These are phyloP conservation scores for Anableps anableps DNA, from an alignment of 2,797 vertebrate genomes.

Conservation along the genomic window DNA sequence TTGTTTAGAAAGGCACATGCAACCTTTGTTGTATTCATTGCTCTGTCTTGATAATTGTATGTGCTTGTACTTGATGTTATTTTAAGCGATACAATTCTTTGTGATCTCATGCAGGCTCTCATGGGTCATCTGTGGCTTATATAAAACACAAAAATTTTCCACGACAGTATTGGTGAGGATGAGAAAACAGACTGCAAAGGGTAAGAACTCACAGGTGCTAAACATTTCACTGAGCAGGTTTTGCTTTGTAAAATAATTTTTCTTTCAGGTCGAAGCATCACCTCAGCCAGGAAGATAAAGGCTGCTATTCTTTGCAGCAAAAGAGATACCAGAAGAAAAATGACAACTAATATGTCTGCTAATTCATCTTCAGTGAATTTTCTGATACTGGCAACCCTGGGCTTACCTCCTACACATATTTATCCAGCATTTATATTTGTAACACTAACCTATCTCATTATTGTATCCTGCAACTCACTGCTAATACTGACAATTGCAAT, in stretches of 20 bases:
- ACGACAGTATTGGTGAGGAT: neutral
- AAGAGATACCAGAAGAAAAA: neutral
- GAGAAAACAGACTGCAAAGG: neutral
- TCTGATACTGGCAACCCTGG: constrained; percentile 52
- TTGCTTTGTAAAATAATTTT: neutral
- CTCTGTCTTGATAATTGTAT: neutral
- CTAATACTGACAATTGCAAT: constrained; percentile 59
- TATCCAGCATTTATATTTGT: constrained; percentile 69
- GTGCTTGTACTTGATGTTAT: neutral
- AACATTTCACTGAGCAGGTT: neutral
- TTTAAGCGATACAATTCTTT: neutral
- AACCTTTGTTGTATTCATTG: neutral
- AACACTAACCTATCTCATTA: constrained; percentile 58
- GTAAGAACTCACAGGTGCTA: constrained; percentile 6
- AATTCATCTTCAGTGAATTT: constrained; percentile 35
- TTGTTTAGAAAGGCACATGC: neutral
- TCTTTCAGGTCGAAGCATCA: constrained; percentile 7
- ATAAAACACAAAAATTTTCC: constrained; percentile 4
- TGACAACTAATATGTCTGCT: constrained; percentile 26
- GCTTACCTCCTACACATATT: constrained; percentile 29
- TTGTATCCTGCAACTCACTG: constrained; percentile 66
- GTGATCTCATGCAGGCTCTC: neutral
- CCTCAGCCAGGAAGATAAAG: neutral
- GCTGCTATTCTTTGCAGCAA: neutral
- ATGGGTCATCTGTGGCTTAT: constrained; percentile 4